These are phyloP conservation scores for Channa argus DNA, from an alignment of 2,113 vertebrate species.

Conservation along the genomic window DNA sequence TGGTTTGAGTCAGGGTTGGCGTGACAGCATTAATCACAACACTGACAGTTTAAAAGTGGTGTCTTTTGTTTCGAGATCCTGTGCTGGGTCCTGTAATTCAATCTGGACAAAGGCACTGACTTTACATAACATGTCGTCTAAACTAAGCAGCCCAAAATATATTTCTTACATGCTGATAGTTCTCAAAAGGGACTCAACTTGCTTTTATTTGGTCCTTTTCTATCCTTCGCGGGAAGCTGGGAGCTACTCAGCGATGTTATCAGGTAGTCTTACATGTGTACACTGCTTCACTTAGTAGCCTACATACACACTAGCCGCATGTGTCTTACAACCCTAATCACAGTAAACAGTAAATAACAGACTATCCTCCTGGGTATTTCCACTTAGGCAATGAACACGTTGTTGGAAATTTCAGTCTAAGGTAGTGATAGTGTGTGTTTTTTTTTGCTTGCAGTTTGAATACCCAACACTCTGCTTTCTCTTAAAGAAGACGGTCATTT, in stretches of 20 bases:
- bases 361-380: constrained; percentile 20
- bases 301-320: constrained; percentile 9
- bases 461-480: neutral
- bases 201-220: neutral
- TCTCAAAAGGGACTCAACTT: neutral
- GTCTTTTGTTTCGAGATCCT: neutral
- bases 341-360: constrained; percentile 47
- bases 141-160: neutral
- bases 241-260: neutral
- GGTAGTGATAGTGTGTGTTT: neutral
- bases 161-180: neutral
- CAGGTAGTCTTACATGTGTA: constrained; percentile 4
- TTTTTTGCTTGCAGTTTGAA: neutral
- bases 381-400: constrained; percentile 29
- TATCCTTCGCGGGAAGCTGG: neutral
- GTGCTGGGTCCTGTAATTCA: constrained; percentile 11
- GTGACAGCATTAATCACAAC: too few species aligned
- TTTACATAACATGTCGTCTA: neutral
- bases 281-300: constrained; percentile 10
- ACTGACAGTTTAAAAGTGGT: too few species aligned
- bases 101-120: neutral
- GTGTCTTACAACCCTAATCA: constrained; percentile 36
- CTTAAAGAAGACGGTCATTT: neutral
- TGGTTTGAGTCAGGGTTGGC: too few species aligned
- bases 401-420: constrained; percentile 19